phyloP scores from a whole-genome alignment of 1,140 invertebrate genomes.

The Tachypleus tridentatus region DNA sequence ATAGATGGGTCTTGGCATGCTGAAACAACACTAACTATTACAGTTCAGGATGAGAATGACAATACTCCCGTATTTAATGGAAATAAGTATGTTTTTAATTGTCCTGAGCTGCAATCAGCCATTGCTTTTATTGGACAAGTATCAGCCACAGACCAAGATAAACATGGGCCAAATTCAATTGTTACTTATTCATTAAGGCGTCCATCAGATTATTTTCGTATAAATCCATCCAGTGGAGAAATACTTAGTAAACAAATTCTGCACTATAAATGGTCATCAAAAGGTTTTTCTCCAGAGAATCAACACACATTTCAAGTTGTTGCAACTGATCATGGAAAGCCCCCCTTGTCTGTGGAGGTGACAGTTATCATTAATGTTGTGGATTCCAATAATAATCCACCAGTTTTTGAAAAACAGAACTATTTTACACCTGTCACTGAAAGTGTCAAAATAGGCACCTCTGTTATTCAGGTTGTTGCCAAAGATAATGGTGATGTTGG shows the following conservation, averaged over 20 bases:
- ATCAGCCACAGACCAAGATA: constrained; percentile 72
- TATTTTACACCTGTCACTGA: constrained; percentile 74
- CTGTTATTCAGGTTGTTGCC: constrained; percentile 53
- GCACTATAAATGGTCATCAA: constrained; percentile 45
- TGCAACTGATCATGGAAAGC: constrained; percentile 85
- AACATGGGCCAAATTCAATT: constrained; percentile 84
- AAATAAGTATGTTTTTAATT: constrained; percentile 75
- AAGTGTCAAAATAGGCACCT: constrained; percentile 51
- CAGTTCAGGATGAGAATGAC: constrained; percentile 89
- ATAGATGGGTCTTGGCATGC: constrained; percentile 78
- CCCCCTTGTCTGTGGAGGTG: constrained; percentile 72
- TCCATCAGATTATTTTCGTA: constrained; percentile 76
- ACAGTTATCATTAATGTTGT: constrained; percentile 75
- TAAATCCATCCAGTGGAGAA: constrained; percentile 80
- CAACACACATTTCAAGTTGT: constrained; percentile 68
- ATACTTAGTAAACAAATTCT: constrained; percentile 64
- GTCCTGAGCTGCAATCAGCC: constrained; percentile 66
- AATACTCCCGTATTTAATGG: constrained; percentile 84
- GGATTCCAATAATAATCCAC: constrained; percentile 78
- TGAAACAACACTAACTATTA: constrained; percentile 78
- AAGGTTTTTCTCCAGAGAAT: constrained; percentile 71
- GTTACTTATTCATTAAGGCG: constrained; percentile 82
- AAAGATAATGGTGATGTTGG: constrained; percentile 64
- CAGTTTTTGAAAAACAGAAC: constrained; percentile 55
- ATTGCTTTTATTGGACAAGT: constrained; percentile 78